These are phyloP conservation scores for Eurystomus gularis DNA, from an alignment of 2,113 vertebrate species.

Conservation along the genomic window DNA sequence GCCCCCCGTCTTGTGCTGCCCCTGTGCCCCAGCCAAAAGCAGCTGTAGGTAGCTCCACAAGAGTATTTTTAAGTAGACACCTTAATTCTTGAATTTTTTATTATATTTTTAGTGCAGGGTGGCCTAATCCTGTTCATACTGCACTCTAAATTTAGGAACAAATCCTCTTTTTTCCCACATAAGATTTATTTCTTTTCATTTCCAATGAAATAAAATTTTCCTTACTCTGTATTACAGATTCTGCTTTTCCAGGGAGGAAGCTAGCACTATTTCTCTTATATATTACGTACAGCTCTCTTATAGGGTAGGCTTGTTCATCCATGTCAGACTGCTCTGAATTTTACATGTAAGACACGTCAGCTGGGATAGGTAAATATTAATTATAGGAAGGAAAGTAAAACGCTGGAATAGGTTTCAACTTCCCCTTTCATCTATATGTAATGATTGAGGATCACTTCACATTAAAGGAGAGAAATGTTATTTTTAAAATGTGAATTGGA, in stretches of 20 bases:
- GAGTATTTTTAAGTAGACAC: neutral
- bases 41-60: neutral
- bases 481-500: constrained; percentile 29
- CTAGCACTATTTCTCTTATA: neutral
- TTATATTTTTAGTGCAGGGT: neutral
- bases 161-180: neutral
- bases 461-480: constrained; percentile 25
- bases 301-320: neutral
- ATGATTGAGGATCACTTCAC: constrained; percentile 22
- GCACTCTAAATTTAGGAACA: neutral
- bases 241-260: constrained; percentile 26
- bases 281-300: neutral
- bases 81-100: neutral
- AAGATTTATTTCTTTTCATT: constrained; percentile 39
- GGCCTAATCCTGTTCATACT: neutral
- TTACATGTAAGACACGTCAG: neutral
- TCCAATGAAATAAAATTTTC: constrained; percentile 31
- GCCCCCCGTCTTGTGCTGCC: no score
- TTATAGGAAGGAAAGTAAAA: constrained; percentile 29
- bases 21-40: no score
- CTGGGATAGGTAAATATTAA: constrained; percentile 42
- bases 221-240: neutral
- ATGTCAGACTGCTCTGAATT: neutral
- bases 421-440: neutral
- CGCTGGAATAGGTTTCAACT: neutral